Evolutionary conservation across 1,140 invertebrate species (phyloP).

Genomic region (Drosophila baimaii): DNA sequence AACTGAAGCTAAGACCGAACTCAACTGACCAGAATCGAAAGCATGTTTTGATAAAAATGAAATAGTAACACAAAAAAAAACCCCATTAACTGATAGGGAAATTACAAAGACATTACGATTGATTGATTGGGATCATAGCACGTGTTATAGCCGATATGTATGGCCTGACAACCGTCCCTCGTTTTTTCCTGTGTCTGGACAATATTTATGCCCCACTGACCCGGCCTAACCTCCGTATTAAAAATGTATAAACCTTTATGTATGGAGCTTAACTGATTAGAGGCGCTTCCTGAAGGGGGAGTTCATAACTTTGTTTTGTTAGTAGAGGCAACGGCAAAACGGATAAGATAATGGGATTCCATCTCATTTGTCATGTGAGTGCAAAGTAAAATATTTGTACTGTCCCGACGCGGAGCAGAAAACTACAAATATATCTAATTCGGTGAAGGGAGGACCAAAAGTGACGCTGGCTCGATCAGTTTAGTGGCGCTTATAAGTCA

Average conservation of each 20-base stretch:
- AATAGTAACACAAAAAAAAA: constrained; percentile 1
- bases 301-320: constrained; percentile 50
- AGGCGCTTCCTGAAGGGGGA: constrained; percentile 47
- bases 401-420: constrained; percentile 11
- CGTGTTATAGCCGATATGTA: constrained; percentile 19
- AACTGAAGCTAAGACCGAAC: constrained; percentile 33
- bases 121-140: constrained; percentile 45
- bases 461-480: constrained; percentile 6
- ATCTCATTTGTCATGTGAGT: constrained; percentile 51
- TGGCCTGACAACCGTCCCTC: constrained; percentile 10
- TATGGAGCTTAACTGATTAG: constrained; percentile 21
- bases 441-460: neutral
- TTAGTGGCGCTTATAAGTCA: neutral
- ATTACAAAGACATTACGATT: constrained; percentile 22
- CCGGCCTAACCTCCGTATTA: constrained; percentile 33
- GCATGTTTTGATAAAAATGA: neutral
- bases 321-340: constrained; percentile 4
- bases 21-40: constrained; percentile 31
- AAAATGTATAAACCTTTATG: constrained; percentile 18
- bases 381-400: constrained; percentile 50
- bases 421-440: constrained; percentile 22
- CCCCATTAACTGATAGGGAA: constrained; percentile 35
- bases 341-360: constrained; percentile 45
- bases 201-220: constrained; percentile 41
- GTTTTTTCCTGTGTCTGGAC: constrained; percentile 5